These are phyloP conservation scores for Avahi laniger DNA, from an alignment of 2,797 vertebrate genomes.

Conservation along the genomic window DNA sequence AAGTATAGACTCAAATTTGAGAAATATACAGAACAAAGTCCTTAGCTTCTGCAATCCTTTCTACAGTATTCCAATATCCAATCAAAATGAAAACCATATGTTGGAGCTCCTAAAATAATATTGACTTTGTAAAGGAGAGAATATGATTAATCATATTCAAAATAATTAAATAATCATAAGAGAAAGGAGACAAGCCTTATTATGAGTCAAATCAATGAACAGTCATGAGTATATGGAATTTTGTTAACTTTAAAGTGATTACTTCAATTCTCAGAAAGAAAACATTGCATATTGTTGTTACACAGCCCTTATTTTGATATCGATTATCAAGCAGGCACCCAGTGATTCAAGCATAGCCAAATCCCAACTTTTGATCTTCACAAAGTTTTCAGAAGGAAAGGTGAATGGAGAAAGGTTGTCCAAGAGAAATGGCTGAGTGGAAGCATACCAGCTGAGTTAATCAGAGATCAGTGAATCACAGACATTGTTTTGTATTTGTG, in stretches of 20 bases:
- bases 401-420: background rate
- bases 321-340: background rate
- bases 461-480: background rate
- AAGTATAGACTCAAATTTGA: background rate
- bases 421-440: constrained; percentile 19
- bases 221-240: background rate
- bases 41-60: background rate
- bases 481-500: background rate
- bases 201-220: background rate
- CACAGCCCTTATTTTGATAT: constrained; percentile 13
- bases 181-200: background rate
- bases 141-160: background rate
- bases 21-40: background rate
- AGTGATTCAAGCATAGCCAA: constrained; percentile 42
- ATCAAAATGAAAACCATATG: constrained; percentile 34
- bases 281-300: background rate
- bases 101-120: constrained; percentile 11
- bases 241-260: constrained; percentile 48
- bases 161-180: background rate
- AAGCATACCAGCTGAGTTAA: background rate
- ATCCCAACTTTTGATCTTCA: background rate
- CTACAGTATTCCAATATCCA: background rate
- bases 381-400: background rate
- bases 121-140: background rate
- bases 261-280: constrained; percentile 19